phyloP scores from a whole-genome alignment of 30 jellyfish, hydroid and myxozoan species.

The Haliclystus octoradiatus region DNA sequence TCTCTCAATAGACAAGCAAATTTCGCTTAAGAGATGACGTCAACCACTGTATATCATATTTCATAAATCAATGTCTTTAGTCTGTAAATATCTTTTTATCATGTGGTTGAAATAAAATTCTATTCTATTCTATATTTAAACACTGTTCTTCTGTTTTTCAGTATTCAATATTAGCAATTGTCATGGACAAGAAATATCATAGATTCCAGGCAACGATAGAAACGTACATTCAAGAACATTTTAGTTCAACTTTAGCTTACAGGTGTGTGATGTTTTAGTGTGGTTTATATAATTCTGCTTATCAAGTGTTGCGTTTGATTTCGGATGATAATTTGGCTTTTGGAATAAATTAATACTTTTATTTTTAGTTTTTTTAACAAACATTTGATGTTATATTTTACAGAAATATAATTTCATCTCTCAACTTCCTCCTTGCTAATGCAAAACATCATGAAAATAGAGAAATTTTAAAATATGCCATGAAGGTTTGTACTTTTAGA shows the following conservation, averaged over 20 bases:
- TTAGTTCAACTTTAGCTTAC: constrained; percentile 81
- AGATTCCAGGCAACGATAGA: constrained; percentile 61
- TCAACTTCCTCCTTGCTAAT: not conserved
- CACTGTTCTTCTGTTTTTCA: not conserved
- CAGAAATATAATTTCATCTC: not conserved
- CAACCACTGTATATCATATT: too few relatives aligned
- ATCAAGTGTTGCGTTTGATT: too few relatives aligned
- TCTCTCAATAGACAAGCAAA: not conserved
- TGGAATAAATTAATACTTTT: too few relatives aligned
- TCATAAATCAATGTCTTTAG: too few relatives aligned
- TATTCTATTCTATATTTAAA: too few relatives aligned
- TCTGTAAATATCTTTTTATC: too few relatives aligned
- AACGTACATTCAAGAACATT: constrained; percentile 75
- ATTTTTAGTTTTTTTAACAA: too few relatives aligned
- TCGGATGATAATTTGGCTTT: too few relatives aligned
- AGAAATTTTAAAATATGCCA: not conserved
- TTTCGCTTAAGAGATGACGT: too few relatives aligned
- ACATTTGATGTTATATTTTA: not conserved
- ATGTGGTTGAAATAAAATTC: too few relatives aligned
- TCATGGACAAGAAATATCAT: constrained; percentile 47
- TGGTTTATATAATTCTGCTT: too few relatives aligned
- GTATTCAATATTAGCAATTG: not conserved
- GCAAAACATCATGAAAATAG: not conserved
- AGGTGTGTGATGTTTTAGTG: constrained; percentile 23
- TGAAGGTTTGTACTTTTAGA: too few relatives aligned